Evolutionary conservation across 92 coral and sea anemone species (phyloP).

Genomic region (Phenganax marumi): DNA sequence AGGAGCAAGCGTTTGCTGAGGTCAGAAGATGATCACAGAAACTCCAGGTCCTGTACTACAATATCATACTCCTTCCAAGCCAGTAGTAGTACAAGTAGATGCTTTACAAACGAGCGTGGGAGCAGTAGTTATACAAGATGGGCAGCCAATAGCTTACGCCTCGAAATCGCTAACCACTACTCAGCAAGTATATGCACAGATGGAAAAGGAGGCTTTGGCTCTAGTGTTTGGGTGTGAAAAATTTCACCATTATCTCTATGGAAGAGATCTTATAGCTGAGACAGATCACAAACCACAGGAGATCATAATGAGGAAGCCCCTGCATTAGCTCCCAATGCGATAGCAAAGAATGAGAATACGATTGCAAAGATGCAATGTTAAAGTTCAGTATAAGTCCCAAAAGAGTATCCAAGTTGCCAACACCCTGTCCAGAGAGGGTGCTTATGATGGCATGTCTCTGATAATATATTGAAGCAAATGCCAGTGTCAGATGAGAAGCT

Average conservation of each 20-base stretch:
- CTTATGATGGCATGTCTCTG: background rate
- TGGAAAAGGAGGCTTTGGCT: too few relatives aligned
- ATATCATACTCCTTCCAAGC: background rate
- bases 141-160: slow-evolving; percentile 40
- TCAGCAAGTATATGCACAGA: slow-evolving; percentile 53
- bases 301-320: background rate
- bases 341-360: slow-evolving; percentile 47
- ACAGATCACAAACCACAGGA: background rate
- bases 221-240: slow-evolving; percentile 49
- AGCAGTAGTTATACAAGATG: slow-evolving; percentile 2
- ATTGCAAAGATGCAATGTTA: slow-evolving; percentile 47
- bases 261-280: background rate
- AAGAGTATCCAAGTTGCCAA: background rate
- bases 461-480: background rate
- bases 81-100: background rate
- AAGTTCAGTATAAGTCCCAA: slow-evolving; percentile 42
- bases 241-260: too few relatives aligned
- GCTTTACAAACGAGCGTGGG: background rate
- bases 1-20: background rate
- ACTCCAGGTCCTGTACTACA: slow-evolving; percentile 4
- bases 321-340: slow-evolving; percentile 44
- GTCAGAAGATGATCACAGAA: background rate
- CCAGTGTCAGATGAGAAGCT: too few relatives aligned
- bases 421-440: background rate
- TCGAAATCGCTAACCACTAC: slow-evolving; percentile 45